These are phyloP conservation scores for Mycteria americana DNA, from an alignment of 2,797 vertebrate species.

Conservation along the genomic window DNA sequence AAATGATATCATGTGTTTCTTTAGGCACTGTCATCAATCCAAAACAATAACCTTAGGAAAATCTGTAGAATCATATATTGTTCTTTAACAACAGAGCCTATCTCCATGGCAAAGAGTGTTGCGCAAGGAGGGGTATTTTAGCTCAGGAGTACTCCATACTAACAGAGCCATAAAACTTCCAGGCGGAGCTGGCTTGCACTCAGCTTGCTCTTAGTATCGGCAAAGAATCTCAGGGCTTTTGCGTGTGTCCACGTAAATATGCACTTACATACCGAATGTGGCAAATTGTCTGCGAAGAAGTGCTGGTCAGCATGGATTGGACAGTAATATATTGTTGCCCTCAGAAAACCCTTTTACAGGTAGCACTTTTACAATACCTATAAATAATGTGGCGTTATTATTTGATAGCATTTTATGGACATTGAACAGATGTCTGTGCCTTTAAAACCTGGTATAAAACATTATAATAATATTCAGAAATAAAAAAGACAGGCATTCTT, in stretches of 20 bases:
- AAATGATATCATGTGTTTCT: slow-evolving; percentile 17
- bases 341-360: neutral
- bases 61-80: neutral
- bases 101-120: neutral
- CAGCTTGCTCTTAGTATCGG: neutral
- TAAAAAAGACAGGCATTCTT: neutral
- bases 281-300: neutral
- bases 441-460: neutral
- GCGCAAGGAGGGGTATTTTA: neutral
- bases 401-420: neutral
- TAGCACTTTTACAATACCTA: neutral
- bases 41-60: neutral
- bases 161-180: neutral
- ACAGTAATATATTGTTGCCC: neutral
- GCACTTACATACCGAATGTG: neutral
- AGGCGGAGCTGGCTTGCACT: neutral
- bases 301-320: neutral
- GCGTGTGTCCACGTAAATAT: rapidly evolving
- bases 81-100: neutral
- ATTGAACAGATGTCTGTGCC: neutral
- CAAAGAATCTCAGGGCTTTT: neutral
- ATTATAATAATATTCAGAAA: neutral
- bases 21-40: neutral
- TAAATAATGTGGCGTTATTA: neutral
- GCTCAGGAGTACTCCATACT: neutral